Conservation (phyloP, 2,888 invertebrate genomes). For the Anaspis maculata region DNA sequence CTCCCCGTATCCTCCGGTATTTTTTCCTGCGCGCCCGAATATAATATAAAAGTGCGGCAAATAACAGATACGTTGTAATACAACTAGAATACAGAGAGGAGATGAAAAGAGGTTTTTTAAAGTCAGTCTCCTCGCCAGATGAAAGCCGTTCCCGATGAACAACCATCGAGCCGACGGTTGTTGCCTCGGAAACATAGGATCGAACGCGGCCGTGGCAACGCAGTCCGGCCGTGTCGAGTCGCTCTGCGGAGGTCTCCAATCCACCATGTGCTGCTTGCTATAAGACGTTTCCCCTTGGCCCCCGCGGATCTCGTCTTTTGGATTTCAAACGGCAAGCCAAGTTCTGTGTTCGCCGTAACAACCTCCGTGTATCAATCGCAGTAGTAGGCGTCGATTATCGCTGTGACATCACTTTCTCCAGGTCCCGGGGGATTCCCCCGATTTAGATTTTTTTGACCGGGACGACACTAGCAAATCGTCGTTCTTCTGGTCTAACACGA, state of each 20-base stretch:
- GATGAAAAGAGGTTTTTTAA: conserved; percentile 39
- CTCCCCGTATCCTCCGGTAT: no score
- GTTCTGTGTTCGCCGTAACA: no score
- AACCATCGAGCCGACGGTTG: conserved; percentile 36
- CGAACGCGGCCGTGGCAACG: conserved; percentile 21
- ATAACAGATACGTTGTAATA: conserved; percentile 42
- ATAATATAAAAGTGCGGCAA: no score
- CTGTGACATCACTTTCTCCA: no score
- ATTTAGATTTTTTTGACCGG: no score
- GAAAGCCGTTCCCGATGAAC: conserved; percentile 36
- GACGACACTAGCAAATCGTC: no score
- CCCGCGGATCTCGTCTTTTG: not conserved
- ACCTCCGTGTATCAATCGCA: no score
- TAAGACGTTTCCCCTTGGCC: conserved; percentile 6
- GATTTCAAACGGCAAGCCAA: no score
- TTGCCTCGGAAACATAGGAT: conserved; percentile 31
- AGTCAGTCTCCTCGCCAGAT: conserved; percentile 32
- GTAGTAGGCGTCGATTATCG: no score
- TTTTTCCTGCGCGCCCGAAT: no score
- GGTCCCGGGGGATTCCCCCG: no score
- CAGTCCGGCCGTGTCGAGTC: conserved; percentile 10
- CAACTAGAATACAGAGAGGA: conserved; percentile 31
- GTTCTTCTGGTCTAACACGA: no score
- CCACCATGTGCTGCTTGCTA: conserved; percentile 17
- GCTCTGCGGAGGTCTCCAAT: conserved; percentile 16